A percentile compares a stretch with the other conserved stretches of the same genome.
phyloP scores from a whole-genome alignment of 2,113 vertebrate species.

The Rhinopomastus cyanomelas region DNA sequence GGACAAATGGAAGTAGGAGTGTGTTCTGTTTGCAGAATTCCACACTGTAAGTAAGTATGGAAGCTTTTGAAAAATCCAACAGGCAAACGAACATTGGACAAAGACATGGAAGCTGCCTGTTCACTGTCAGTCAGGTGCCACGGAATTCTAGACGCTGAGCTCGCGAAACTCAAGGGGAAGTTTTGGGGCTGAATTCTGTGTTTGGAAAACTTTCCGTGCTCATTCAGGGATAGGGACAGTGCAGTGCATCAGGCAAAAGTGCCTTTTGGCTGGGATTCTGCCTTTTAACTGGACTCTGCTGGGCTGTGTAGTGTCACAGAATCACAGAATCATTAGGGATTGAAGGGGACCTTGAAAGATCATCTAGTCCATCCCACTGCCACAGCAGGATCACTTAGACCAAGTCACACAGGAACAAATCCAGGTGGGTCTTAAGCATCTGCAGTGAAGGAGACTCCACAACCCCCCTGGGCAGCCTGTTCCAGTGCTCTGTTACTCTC shows the following conservation, averaged over 20 bases:
- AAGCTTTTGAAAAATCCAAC: neutral
- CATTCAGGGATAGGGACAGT: neutral
- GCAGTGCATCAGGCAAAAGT: neutral
- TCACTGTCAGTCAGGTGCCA: neutral
- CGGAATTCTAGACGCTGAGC: neutral
- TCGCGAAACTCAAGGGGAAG: neutral
- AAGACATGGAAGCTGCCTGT: neutral
- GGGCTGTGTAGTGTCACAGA: too few species aligned
- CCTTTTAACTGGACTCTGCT: neutral
- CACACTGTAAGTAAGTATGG: rapidly evolving
- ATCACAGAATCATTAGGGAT: too few species aligned
- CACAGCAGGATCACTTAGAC: too few species aligned
- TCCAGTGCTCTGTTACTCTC: too few species aligned
- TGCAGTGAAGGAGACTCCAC: too few species aligned
- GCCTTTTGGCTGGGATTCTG: neutral
- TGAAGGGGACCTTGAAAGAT: too few species aligned
- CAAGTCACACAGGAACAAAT: too few species aligned
- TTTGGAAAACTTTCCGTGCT: neutral
- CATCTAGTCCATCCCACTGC: too few species aligned
- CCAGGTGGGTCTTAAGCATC: too few species aligned
- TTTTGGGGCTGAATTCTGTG: neutral
- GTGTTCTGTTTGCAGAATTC: neutral
- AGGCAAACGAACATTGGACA: neutral
- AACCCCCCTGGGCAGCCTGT: too few species aligned
- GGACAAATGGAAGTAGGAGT: neutral